A percentile compares a stretch with the other conserved stretches of the same genome.
Conservation (phyloP, 2,113 vertebrate species). For the Dendrocopos noguchii region DNA sequence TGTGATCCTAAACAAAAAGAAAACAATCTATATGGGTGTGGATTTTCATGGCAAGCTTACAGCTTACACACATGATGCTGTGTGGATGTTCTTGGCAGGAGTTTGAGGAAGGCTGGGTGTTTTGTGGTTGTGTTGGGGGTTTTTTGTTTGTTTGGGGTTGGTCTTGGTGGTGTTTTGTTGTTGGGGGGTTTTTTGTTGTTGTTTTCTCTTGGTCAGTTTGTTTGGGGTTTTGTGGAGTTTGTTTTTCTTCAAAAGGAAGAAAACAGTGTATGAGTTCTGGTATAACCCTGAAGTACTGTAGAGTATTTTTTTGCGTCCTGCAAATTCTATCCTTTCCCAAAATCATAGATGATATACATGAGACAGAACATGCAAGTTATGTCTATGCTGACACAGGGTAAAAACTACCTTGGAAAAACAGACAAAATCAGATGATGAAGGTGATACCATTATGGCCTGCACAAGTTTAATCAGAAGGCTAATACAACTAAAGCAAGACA, state of each 20-base stretch:
- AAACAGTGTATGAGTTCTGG: background rate
- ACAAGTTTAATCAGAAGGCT: background rate
- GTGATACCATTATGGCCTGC: background rate
- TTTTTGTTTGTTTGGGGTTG: too few relatives aligned
- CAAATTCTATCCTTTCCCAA: background rate
- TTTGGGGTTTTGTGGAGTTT: too few relatives aligned
- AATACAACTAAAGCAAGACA: background rate
- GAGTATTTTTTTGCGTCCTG: background rate
- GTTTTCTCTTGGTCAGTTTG: too few relatives aligned
- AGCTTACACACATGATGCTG: background rate
- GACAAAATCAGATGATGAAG: background rate
- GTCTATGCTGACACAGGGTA: background rate
- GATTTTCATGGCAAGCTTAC: background rate
- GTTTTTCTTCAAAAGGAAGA: background rate
- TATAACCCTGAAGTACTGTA: background rate
- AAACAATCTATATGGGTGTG: background rate
- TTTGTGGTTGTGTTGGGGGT: too few relatives aligned
- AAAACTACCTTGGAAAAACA: background rate
- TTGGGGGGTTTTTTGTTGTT: too few relatives aligned
- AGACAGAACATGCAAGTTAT: background rate
- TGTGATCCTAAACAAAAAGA: background rate
- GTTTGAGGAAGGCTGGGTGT: background rate
- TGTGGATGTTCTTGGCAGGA: background rate
- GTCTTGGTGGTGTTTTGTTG: too few relatives aligned
- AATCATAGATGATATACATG: background rate